Base-by-base conservation (phyloP, 2,888 invertebrate species). In the Acanthopleura granulata region DNA sequence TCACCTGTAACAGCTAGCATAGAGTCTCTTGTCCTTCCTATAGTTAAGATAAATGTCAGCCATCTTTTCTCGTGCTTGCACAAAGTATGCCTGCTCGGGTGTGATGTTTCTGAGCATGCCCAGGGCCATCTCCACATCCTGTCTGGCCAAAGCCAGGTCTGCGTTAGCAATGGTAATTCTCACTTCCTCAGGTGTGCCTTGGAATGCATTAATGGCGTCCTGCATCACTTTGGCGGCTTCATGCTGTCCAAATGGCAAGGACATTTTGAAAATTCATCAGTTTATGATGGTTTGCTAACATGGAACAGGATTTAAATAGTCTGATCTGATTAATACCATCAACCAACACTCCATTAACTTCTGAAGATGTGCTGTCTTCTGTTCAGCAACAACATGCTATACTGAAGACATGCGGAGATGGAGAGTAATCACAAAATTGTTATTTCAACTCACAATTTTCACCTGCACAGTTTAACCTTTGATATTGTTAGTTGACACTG, bases 11-110 rank as follows among this genome's bases (percentile, higher is more conserved):
- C 97, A 97, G 81, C 94, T 93, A 0, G 97, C 95, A 91, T 96
- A 99, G 85, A 96, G 94, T 49, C 94, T 92, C 50, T 95, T 93
- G 90, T 99, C 97, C 76, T 95, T 95, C 77, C 95, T 94, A 82
- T 96, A 93, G 79, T 95, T 94, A 79, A 99, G 91, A 89, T 97
- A 95, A 80, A 99, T 95, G 78, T 97, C 94, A 0, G 99, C 98
- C 93, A 98, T 92, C 82, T 92, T 92, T 80, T 93, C 92, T 25
- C 92, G 85, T 29, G 94, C 94, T 88, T 94, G 92, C 72, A 95
- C 92, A 90, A 96, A 99, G 91, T 97, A 97, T 0, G 95, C 93
- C 87, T 97, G 95, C 9, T 94, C 94, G 12, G 96, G 93, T 81
- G 93, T 93, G 29, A 98, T 94, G 84, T 94, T 94, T 73, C 94